Percentiles rank a stretch among this genome's conserved stretches.
Conservation (phyloP, 2,888 invertebrate species). For the Gonocerus acuteangulatus region DNA sequence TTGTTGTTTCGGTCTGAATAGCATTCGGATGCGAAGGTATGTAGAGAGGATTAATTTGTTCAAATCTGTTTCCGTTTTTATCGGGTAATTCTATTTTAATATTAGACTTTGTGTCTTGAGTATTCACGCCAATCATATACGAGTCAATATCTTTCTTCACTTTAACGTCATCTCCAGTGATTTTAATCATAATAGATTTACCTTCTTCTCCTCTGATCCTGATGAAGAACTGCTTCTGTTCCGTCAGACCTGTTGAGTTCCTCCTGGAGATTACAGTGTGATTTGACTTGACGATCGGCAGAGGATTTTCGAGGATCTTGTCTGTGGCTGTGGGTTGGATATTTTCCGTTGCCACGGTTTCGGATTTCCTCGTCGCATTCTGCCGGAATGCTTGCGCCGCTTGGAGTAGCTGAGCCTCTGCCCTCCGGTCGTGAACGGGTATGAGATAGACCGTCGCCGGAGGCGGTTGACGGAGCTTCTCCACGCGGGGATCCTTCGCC, state of each 20-base stretch:
- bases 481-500: conserved; percentile 2
- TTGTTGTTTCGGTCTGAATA: background rate
- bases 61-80: background rate
- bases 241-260: background rate
- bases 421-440: conserved; percentile 22
- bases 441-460: conserved; percentile 32
- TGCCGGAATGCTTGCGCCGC: background rate
- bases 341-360: no score
- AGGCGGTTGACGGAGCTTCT: conserved; percentile 29
- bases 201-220: conserved; percentile 14
- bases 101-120: conserved; percentile 30
- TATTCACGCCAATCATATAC: conserved; percentile 28
- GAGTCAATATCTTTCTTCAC: conserved; percentile 31
- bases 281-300: no score
- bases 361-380: background rate
- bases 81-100: conserved; percentile 32
- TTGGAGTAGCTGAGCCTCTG: background rate
- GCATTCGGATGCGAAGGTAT: background rate
- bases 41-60: background rate
- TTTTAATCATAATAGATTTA: conserved; percentile 27
- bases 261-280: background rate
- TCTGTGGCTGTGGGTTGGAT: no score
- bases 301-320: no score
- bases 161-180: conserved; percentile 31
- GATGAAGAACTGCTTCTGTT: conserved; percentile 18